Percentiles rank a stretch among this genome's conserved stretches.
Conservation (phyloP, 2,888 invertebrate genomes). For the Balanococcus diminutus region DNA sequence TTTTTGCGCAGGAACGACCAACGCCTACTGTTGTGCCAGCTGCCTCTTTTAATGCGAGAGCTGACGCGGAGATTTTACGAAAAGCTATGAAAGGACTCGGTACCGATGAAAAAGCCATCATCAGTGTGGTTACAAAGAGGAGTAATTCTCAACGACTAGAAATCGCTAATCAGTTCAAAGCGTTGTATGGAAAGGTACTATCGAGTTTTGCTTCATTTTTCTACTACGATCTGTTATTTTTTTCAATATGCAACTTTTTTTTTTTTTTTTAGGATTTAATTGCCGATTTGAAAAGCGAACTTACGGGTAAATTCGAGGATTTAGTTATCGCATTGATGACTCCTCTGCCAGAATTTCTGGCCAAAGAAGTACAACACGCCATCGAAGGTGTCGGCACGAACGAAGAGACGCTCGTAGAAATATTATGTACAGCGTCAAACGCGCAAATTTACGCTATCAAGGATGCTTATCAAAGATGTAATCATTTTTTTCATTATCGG, state of each 20-base stretch:
- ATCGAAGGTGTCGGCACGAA: slow-evolving; percentile 84
- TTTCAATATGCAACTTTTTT: no score
- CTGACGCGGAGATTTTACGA: slow-evolving; percentile 80
- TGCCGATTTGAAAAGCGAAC: slow-evolving; percentile 84
- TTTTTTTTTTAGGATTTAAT: slow-evolving; percentile 66
- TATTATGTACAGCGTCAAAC: slow-evolving; percentile 86
- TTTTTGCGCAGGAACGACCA: slow-evolving; percentile 65
- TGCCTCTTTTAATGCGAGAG: slow-evolving; percentile 78
- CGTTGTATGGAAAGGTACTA: slow-evolving; percentile 81
- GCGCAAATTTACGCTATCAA: slow-evolving; percentile 80
- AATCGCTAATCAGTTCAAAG: slow-evolving; percentile 81
- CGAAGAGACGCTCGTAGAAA: slow-evolving; percentile 85
- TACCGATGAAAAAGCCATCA: slow-evolving; percentile 88
- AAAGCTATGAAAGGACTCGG: slow-evolving; percentile 93
- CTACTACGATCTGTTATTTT: neutral
- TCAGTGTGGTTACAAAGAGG: slow-evolving; percentile 80
- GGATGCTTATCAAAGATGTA: slow-evolving; percentile 76
- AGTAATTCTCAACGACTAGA: slow-evolving; percentile 85
- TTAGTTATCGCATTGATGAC: slow-evolving; percentile 83
- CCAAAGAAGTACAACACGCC: slow-evolving; percentile 81
- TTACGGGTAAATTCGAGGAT: slow-evolving; percentile 86
- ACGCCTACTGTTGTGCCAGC: slow-evolving; percentile 78
- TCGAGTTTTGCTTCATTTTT: neutral
- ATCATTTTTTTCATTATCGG: neutral
- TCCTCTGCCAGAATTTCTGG: slow-evolving; percentile 82